phyloP scores from a whole-genome alignment of 2,888 invertebrate genomes.

The Callyntrura guangdongensis region DNA sequence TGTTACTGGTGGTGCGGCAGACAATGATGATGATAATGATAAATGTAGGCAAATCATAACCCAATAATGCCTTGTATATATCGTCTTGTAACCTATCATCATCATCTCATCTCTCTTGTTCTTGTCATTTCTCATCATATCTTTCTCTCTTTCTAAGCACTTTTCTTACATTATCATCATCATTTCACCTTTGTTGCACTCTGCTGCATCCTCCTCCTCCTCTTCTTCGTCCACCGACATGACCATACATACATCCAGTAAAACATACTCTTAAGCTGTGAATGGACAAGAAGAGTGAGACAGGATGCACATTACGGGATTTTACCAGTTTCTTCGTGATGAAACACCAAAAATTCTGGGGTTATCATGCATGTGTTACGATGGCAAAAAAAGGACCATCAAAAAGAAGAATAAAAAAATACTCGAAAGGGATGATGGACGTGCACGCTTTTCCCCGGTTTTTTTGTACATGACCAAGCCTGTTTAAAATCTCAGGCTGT shows the following conservation, averaged over 20 bases:
- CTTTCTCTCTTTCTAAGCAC: not conserved
- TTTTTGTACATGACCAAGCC: conserved; percentile 40
- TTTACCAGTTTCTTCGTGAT: conserved; percentile 48
- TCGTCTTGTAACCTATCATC: conserved; percentile 26
- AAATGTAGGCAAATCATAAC: conserved; percentile 51
- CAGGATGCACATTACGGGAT: conserved; percentile 71
- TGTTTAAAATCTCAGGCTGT: conserved; percentile 4
- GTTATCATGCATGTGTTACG: not conserved
- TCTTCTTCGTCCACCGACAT: conserved; percentile 24
- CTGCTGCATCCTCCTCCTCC: conserved; percentile 22
- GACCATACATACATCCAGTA: conserved; percentile 20
- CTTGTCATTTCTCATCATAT: conserved; percentile 56
- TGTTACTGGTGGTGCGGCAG: not conserved
- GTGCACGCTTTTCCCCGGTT: conserved; percentile 59
- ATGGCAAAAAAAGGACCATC: conserved; percentile 19
- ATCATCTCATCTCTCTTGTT: conserved; percentile 41
- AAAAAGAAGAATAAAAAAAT: conserved; percentile 31
- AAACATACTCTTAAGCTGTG: conserved; percentile 36
- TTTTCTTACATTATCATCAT: conserved; percentile 29
- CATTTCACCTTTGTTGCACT: conserved; percentile 52
- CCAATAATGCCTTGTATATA: conserved; percentile 18
- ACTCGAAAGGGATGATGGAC: conserved; percentile 53
- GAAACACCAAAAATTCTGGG: conserved; percentile 1
- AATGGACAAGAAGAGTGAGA: conserved; percentile 37
- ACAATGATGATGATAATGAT: conserved; percentile 13